Base-by-base conservation (phyloP, 2,113 vertebrate species). In the Trichechus manatus region DNA sequence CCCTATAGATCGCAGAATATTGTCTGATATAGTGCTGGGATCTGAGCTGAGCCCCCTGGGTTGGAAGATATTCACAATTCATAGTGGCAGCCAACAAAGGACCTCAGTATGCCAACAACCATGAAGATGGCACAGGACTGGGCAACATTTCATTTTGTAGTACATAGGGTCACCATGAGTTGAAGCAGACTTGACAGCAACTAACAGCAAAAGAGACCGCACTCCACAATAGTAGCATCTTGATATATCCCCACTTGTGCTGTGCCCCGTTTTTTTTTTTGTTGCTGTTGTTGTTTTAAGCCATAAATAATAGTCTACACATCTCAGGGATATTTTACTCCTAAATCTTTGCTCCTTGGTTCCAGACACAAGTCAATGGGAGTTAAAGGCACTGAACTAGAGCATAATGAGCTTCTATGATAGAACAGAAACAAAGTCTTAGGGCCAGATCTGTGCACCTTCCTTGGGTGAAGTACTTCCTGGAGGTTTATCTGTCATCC, bases 341-440 rank as follows among this genome's bases (percentile, higher is more conserved):
- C 25, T 94, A 27, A 78, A 17, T 0, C 4, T 29, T 77, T 63
- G 23, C 66, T 75, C 39, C 8, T 83, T 9, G 27, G 22, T 13
- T 68, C 36, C 27, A 80, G 31, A 31, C 9, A 0, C 33, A 25
- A 19, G 17, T 29, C 68, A 4, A 9, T 29, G 14, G 39, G 22
- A 10, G 33, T 39, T 0, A 53, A 64, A 86, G 27, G 3, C 74
- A 13, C 50, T 22, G 27, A 80, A 33, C 9, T n/a, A 29, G 36
- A 39, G 64, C 4, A 0, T 6, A 56, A 59, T 4, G 1, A 8
- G 25, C 20, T 47, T n/a, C 64, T 44, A 0, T 1, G 6, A 22
- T 7, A 20, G 14, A 20, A 56, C 9, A 1, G n/a, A 56, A 33
- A 36, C 0, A 1, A 42, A 13, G 17, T 31, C 36, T 0, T 0